Evolutionary conservation across 2,113 vertebrate genomes (phyloP).

Genomic region (Protomyctophum bolini): DNA sequence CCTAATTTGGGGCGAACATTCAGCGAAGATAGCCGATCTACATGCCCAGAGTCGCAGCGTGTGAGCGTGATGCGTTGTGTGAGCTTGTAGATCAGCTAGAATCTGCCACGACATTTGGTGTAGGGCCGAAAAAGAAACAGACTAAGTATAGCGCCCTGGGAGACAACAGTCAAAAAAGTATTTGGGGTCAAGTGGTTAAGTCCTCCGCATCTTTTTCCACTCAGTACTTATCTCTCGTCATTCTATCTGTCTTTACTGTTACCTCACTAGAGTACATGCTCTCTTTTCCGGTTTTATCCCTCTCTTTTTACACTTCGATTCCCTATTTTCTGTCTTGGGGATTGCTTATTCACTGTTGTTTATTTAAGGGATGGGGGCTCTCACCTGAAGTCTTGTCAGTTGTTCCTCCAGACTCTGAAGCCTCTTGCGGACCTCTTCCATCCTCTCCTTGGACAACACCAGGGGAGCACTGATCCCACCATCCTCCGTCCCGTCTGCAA

Average conservation of each 20-base stretch:
- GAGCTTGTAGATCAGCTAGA: too few species aligned
- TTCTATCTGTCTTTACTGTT: too few species aligned
- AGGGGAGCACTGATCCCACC: constrained; percentile 63
- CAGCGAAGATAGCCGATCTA: too few species aligned
- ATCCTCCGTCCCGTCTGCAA: constrained; percentile 41
- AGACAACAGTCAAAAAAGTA: too few species aligned
- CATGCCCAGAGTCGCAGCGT: too few species aligned
- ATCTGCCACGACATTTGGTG: too few species aligned
- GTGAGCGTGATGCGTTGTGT: too few species aligned
- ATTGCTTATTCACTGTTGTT: background rate
- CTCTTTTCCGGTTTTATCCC: constrained; percentile 50
- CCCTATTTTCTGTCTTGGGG: too few species aligned
- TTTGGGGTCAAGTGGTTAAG: constrained; percentile 6
- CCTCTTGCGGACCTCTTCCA: constrained; percentile 75
- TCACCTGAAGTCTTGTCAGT: constrained; percentile 84
- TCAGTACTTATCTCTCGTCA: background rate
- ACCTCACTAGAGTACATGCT: background rate
- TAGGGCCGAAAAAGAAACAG: too few species aligned
- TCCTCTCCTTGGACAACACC: constrained; percentile 72
- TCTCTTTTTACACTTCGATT: constrained; percentile 17
- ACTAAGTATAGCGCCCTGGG: too few species aligned
- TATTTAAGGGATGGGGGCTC: background rate
- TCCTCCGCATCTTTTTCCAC: constrained; percentile 35
- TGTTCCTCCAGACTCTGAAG: constrained; percentile 80
- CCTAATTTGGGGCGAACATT: too few species aligned